Percentiles rank a stretch among this genome's conserved stretches.
Evolutionary conservation across 1,140 invertebrate species (phyloP).

Genomic region (Drosophila melanogaster): Release_6_plus_ISO1_MT NT_033779.5:19164001-19164500

Average conservation of each 20-base stretch:
- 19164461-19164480: constrained; percentile 66
- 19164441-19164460: constrained; percentile 57
- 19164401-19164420: background rate
- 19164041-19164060: constrained; percentile 4
- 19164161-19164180: constrained; percentile 15
- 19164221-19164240: background rate
- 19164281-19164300: background rate
- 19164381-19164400: background rate
- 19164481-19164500: constrained; percentile 53
- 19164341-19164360: background rate
- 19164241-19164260: too few species aligned
- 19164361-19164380: background rate
- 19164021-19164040: constrained; percentile 59
- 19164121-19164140: constrained; percentile 45
- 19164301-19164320: background rate
- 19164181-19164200: constrained; percentile 12
- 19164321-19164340: background rate
- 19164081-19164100: constrained; percentile 18
- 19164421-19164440: constrained; percentile 12
- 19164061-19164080: background rate
- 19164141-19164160: constrained; percentile 28
- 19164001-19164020: constrained; percentile 66
- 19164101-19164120: constrained; percentile 75
- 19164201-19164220: background rate
- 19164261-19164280: background rate